A percentile compares a stretch with the other conserved stretches of the same genome.
Evolutionary conservation across 2,888 invertebrate species (phyloP).

Genomic region (Biston stratarius): DNA sequence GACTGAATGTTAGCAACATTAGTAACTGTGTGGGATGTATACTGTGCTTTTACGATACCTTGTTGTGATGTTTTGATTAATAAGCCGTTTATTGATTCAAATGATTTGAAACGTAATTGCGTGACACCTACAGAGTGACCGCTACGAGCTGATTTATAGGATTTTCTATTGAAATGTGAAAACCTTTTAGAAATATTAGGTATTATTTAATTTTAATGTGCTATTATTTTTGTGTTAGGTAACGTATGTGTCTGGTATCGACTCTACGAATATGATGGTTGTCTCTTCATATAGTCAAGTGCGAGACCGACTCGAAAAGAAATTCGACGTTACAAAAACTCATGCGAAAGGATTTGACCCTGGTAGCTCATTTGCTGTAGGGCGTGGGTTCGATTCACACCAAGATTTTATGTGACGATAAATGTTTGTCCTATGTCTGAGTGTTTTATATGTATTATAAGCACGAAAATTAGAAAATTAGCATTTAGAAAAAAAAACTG

Average conservation of each 20-base stretch:
- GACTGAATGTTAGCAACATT: too few species aligned
- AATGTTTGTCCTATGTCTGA: too few species aligned
- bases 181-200: conserved; percentile 6
- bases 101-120: conserved; percentile 53
- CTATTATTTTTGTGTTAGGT: not conserved
- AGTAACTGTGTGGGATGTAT: conserved; percentile 7
- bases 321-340: too few species aligned
- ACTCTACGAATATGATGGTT: too few species aligned
- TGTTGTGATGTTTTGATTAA: conserved; percentile 38
- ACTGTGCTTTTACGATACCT: conserved; percentile 14
- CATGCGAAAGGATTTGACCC: too few species aligned
- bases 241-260: not conserved
- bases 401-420: too few species aligned
- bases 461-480: too few species aligned
- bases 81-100: conserved; percentile 47
- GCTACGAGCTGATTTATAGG: conserved; percentile 10
- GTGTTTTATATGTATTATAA: too few species aligned
- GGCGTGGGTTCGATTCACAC: too few species aligned
- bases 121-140: conserved; percentile 41
- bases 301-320: too few species aligned
- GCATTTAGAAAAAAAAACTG: not conserved
- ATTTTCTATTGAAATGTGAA: conserved; percentile 12
- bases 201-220: not conserved
- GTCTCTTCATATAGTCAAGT: too few species aligned
- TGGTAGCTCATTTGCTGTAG: too few species aligned